A percentile compares a stretch with the other conserved stretches of the same genome.
Conservation (phyloP, 1,140 invertebrate species). For the Heliconius himera region DNA sequence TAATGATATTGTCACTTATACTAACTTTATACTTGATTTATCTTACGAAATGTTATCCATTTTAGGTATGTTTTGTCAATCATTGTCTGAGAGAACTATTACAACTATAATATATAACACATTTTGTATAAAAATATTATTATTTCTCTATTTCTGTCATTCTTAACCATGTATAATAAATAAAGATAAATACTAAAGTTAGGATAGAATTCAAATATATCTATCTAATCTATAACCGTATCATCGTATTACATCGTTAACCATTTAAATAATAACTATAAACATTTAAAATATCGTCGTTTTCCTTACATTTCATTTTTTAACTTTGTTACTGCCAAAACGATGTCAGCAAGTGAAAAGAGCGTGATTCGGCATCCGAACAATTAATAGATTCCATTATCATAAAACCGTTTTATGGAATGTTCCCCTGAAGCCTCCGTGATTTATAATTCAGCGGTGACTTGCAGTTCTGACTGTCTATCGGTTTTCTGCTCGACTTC, state of each 20-base stretch:
- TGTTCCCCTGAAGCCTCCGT: conserved; percentile 51
- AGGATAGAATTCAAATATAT: no score
- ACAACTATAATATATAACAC: no score
- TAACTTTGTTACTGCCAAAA: conserved; percentile 2
- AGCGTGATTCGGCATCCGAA: conserved; percentile 43
- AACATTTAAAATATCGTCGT: not conserved
- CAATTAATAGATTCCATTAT: conserved; percentile 61
- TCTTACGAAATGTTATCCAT: not conserved
- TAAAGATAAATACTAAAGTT: no score
- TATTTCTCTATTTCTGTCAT: no score
- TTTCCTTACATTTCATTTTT: not conserved
- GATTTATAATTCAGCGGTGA: conserved; percentile 66
- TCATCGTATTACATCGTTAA: not conserved
- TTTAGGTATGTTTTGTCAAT: no score
- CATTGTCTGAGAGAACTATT: no score
- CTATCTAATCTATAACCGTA: no score
- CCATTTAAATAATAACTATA: not conserved
- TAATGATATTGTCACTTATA: conserved; percentile 19
- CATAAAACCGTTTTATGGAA: conserved; percentile 63
- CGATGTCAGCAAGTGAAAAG: conserved; percentile 12
- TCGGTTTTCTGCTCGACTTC: conserved; percentile 34
- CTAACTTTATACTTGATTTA: not conserved
- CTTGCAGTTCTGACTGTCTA: conserved; percentile 45
- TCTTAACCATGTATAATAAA: no score
- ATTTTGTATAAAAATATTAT: no score